These are phyloP conservation scores for Scaptomyza montana DNA, from an alignment of 1,140 invertebrate species.

Conservation along the genomic window DNA sequence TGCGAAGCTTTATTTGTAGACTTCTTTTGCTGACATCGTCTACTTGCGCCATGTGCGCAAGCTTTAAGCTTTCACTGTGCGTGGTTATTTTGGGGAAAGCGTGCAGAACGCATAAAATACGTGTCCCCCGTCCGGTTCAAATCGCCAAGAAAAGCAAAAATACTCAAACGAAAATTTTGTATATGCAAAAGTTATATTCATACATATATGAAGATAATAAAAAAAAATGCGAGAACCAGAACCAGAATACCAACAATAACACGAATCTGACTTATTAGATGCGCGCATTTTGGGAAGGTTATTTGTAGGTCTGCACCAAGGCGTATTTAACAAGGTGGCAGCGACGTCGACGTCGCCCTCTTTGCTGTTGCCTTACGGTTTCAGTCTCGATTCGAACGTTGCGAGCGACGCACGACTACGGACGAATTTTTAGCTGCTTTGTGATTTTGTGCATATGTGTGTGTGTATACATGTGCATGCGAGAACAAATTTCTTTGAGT, in stretches of 20 bases:
- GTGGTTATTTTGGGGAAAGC: constrained; percentile 27
- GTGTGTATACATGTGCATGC: too few species aligned
- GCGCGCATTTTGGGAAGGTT: constrained; percentile 52
- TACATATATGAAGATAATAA: not conserved
- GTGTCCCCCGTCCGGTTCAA: constrained; percentile 24
- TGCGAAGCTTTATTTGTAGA: constrained; percentile 41
- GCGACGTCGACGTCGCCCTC: too few species aligned
- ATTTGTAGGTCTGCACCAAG: constrained; percentile 76
- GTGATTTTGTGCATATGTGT: too few species aligned
- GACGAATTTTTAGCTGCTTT: too few species aligned
- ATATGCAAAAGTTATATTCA: constrained; percentile 9
- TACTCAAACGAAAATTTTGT: too few species aligned
- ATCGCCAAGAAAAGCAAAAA: not conserved
- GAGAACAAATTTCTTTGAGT: too few species aligned
- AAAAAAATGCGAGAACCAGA: not conserved
- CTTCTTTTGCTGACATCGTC: constrained; percentile 13
- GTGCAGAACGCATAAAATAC: constrained; percentile 51
- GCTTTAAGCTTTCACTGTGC: constrained; percentile 22
- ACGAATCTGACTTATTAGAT: constrained; percentile 5
- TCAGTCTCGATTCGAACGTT: too few species aligned
- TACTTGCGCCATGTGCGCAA: constrained; percentile 20
- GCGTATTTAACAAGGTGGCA: too few species aligned
- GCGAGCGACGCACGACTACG: too few species aligned
- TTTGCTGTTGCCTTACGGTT: too few species aligned
- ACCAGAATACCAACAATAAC: not conserved